phyloP scores from a whole-genome alignment of 2,113 vertebrate genomes.

The Aspiorhynchus laticeps region DNA sequence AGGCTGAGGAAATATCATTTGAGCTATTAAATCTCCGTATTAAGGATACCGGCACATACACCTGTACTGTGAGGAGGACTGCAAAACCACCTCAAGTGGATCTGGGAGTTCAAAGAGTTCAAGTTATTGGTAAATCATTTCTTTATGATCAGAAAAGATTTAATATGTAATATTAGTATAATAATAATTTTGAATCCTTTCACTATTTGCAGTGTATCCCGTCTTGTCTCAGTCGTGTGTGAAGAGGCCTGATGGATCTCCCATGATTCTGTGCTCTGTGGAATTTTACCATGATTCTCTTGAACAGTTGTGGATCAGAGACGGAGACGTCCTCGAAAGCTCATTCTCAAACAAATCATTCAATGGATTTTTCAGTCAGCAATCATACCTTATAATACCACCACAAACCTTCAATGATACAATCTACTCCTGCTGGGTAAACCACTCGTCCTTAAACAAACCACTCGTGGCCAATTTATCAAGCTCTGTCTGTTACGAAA shows the following conservation, averaged over 20 bases:
- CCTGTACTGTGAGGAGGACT: constrained; percentile 4
- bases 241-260: constrained; percentile 6
- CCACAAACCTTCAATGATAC: neutral
- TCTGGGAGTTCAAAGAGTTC: neutral
- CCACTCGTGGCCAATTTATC: constrained; percentile 35
- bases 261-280: constrained; percentile 45
- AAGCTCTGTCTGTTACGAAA: constrained; percentile 10
- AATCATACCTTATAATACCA: constrained; percentile 40
- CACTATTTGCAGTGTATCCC: constrained; percentile 37
- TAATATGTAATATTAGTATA: too few relatives aligned
- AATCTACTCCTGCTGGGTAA: constrained; percentile 57
- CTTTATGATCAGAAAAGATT: neutral
- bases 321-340: constrained; percentile 42
- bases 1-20: constrained; percentile 40
- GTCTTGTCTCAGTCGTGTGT: constrained; percentile 40
- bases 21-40: constrained; percentile 37
- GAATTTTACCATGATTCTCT: constrained; percentile 42
- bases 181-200: neutral
- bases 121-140: constrained; percentile 45
- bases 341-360: constrained; percentile 14
- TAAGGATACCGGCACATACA: constrained; percentile 39
- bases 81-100: constrained; percentile 30
- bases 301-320: constrained; percentile 50
- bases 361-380: constrained; percentile 36
- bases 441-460: constrained; percentile 50